phyloP scores from a whole-genome alignment of 2,797 vertebrate genomes.

The Vespertilio murinus region DNA sequence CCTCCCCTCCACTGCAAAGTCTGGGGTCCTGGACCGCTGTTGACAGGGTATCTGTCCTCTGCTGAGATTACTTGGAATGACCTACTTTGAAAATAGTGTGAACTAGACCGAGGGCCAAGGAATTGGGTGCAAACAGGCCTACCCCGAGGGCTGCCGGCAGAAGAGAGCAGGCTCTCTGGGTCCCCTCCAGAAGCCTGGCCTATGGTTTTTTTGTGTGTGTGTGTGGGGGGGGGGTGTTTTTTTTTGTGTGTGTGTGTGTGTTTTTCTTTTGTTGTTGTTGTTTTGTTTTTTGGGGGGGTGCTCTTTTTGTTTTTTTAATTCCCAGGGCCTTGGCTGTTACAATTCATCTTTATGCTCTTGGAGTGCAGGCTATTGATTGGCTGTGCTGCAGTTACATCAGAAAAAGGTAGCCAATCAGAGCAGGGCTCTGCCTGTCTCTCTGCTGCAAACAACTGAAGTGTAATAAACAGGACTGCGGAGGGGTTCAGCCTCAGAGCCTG shows the following conservation, averaged over 20 bases:
- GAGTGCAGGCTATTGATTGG: constrained; percentile 85
- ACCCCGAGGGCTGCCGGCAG: constrained; percentile 66
- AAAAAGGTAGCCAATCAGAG: constrained; percentile 84
- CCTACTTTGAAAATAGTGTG: constrained; percentile 86
- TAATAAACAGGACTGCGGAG: constrained; percentile 86
- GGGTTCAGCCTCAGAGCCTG: constrained; percentile 86
- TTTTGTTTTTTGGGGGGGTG: constrained; percentile 2
- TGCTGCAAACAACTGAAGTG: constrained; percentile 87
- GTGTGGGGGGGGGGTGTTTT: background rate
- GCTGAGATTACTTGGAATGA: constrained; percentile 82
- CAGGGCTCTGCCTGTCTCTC: constrained; percentile 82
- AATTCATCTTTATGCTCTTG: constrained; percentile 82
- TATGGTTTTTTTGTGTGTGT: constrained; percentile 52
- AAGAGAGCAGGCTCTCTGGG: constrained; percentile 23
- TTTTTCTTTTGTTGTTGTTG: too few relatives aligned
- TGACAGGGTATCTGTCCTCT: constrained; percentile 75
- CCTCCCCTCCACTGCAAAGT: constrained; percentile 55
- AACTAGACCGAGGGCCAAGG: constrained; percentile 82
- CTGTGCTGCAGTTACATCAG: constrained; percentile 78
- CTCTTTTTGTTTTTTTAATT: background rate
- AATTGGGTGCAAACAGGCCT: constrained; percentile 75
- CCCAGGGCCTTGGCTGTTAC: constrained; percentile 73
- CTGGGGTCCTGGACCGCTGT: constrained; percentile 73
- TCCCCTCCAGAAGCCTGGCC: constrained; percentile 70
- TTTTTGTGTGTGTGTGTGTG: too few relatives aligned